A percentile compares a stretch with the other conserved stretches of the same genome.
Conservation (phyloP, 2,113 vertebrate species). For the Atlantisia rogersi region DNA sequence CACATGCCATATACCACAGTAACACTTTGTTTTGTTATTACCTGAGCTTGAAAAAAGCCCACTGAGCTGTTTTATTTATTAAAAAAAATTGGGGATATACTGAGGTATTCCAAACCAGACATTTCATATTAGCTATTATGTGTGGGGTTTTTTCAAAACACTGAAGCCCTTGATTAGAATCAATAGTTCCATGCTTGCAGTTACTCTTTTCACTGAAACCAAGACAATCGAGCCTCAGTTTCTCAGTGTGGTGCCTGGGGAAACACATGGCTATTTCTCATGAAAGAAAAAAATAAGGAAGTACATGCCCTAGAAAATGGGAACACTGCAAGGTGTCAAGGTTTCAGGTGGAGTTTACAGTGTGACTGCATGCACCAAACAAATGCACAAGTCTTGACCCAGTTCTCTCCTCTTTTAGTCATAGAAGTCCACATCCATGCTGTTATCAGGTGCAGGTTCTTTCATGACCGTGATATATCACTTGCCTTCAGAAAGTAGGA, state of each 20-base stretch:
- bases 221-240: not conserved
- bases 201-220: not conserved
- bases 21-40: not conserved
- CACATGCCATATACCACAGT: not conserved
- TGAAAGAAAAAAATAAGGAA: not conserved
- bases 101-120: not conserved
- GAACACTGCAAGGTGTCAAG: not conserved
- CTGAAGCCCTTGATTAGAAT: not conserved
- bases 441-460: not conserved
- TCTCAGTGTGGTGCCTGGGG: not conserved
- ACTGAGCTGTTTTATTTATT: not conserved
- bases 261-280: not conserved
- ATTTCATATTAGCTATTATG: not conserved
- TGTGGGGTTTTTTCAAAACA: not conserved
- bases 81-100: not conserved
- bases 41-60: not conserved
- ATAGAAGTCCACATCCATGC: not conserved
- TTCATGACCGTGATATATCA: rapidly evolving
- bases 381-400: not conserved
- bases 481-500: not conserved
- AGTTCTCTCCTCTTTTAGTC: not conserved
- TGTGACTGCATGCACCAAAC: not conserved
- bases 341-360: not conserved
- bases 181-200: not conserved
- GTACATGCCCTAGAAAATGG: not conserved